Percentiles rank a stretch among this genome's conserved stretches.
These are phyloP conservation scores for Anabas testudineus DNA, from an alignment of 2,797 vertebrate species.

Conservation along the genomic window DNA sequence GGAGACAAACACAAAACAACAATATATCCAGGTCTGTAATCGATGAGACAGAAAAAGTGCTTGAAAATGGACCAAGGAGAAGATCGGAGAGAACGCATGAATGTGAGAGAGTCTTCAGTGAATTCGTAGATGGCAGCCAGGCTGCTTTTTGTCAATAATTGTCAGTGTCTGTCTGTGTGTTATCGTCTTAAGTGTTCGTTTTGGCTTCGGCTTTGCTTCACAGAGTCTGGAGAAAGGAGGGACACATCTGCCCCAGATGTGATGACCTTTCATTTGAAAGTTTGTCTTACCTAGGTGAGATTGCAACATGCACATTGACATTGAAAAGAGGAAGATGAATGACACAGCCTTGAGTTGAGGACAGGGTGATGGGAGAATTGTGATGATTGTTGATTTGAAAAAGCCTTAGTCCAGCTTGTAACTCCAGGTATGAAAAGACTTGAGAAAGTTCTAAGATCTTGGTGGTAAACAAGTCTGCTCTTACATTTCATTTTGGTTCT, in stretches of 20 bases:
- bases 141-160: constrained; percentile 60
- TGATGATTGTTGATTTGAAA: constrained; percentile 51
- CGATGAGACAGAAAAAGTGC: constrained; percentile 28
- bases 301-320: constrained; percentile 22
- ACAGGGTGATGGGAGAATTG: constrained; percentile 3
- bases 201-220: constrained; percentile 64
- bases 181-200: constrained; percentile 63
- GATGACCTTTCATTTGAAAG: constrained; percentile 4
- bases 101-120: constrained; percentile 23
- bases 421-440: constrained; percentile 55
- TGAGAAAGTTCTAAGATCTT: constrained; percentile 53
- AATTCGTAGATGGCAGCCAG: constrained; percentile 34
- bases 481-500: constrained; percentile 51
- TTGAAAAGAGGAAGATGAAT: constrained; percentile 1
- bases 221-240: constrained; percentile 21
- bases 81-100: constrained; percentile 21
- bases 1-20: constrained; percentile 24
- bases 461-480: constrained; percentile 61
- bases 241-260: not conserved
- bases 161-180: constrained; percentile 59
- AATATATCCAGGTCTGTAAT: constrained; percentile 31
- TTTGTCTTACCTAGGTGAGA: not conserved
- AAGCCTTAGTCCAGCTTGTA: constrained; percentile 65
- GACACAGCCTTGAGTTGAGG: not conserved
- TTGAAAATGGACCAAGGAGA: constrained; percentile 2